Percentiles rank a stretch among this genome's conserved stretches.
Evolutionary conservation across 1,140 invertebrate genomes (phyloP).

Genomic region (Choristoneura fumiferana): DNA sequence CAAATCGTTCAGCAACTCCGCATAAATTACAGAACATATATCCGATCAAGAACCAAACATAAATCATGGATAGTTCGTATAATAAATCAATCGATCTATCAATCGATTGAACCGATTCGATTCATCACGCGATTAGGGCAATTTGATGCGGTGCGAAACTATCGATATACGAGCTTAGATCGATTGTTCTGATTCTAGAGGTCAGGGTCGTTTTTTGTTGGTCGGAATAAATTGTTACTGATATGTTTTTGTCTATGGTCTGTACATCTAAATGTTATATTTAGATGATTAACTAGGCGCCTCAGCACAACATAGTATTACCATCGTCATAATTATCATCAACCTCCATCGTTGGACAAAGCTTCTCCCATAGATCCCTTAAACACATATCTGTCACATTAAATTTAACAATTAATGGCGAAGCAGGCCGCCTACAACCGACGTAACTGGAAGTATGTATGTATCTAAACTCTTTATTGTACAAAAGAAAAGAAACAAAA

Average conservation of each 20-base stretch:
- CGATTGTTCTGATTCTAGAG: slow-evolving; percentile 29
- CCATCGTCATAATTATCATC: too few species aligned
- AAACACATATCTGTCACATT: too few species aligned
- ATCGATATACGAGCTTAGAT: slow-evolving; percentile 57
- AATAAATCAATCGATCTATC: slow-evolving; percentile 57
- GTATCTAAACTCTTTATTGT: too few species aligned
- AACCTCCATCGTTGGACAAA: too few species aligned
- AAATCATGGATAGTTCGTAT: slow-evolving; percentile 51
- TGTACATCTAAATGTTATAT: too few species aligned
- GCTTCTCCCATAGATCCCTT: too few species aligned
- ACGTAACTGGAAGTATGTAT: too few species aligned
- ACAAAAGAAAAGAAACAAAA: too few species aligned
- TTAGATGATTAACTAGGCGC: too few species aligned
- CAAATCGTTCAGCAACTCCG: neutral
- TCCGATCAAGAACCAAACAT: slow-evolving; percentile 42
- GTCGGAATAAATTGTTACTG: slow-evolving; percentile 3
- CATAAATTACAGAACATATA: slow-evolving; percentile 32
- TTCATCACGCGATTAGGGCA: slow-evolving; percentile 53
- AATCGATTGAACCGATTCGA: slow-evolving; percentile 55
- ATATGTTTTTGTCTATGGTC: neutral
- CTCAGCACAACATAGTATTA: too few species aligned
- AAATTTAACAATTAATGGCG: too few species aligned
- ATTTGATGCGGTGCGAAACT: slow-evolving; percentile 59
- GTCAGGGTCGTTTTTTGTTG: slow-evolving; percentile 16
- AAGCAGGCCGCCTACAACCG: too few species aligned